Base-by-base conservation (phyloP, 2,888 invertebrate species). In the Eristalis intricaria region DNA sequence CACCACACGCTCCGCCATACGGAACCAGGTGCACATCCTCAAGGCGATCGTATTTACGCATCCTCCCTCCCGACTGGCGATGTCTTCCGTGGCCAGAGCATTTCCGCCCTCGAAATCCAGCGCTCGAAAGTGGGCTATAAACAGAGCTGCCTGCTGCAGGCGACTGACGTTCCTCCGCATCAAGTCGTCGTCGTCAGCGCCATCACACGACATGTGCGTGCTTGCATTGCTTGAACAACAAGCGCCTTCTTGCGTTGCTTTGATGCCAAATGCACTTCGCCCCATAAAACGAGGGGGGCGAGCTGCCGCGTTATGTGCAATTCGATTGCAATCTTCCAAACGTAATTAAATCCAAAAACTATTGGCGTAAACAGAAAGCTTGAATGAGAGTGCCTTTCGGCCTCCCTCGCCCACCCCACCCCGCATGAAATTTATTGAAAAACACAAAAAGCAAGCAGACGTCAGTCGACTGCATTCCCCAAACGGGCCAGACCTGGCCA, bases 321-420 rank as follows among this genome's bases (percentile, higher is more conserved):
- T 85, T 77, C 73, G 69, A 77, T 85, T 85, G 85, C 82, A 85
- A 85, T 85, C 85, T 81, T 81, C 85, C 61, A 65, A 85, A 74
- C 58, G 85, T 85, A 81, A 85, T 85, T 81, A 85, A 81, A 85
- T 77, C 77, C 81, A 60, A 85, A 81, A 85, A 68, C 68, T 81
- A 70, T 81, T 73, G 76, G 71, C 69, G 73, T 85, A 74, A 77
- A 77, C 73, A 81, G 69, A 85, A 85, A 74, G 74, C 69, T 85
- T 85, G 71, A 81, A 85, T 85, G 84, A 81, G 73, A 69, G 61
- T 13, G 29, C 26, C 23, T 61, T 43, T n/a, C 32, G 43, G 61
- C 13, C 43, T 50, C 69, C 13, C 43, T 50, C 69, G 38, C 19
- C 43, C 63, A 10, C 32, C n/a, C 13, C 1, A 11, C 13, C 29